phyloP scores from a whole-genome alignment of 2,113 vertebrate species.

The Calyptommatus sinebrachiatus region DNA sequence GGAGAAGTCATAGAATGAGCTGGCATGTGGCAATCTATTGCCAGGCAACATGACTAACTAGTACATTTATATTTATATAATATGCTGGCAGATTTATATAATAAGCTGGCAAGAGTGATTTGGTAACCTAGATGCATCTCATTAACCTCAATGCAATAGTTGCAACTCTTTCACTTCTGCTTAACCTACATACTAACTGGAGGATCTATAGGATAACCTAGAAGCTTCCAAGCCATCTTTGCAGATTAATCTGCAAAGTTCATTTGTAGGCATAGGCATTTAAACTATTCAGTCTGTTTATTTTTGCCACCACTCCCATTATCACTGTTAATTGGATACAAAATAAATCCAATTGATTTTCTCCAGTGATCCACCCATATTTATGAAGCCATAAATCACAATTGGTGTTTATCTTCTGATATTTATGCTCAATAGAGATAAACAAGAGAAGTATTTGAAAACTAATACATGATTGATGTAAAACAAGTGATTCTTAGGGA shows the following conservation, averaged over 20 bases:
- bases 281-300: not conserved
- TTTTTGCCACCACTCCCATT: too few relatives aligned
- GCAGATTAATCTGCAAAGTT: constrained; percentile 33
- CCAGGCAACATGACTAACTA: constrained; percentile 34
- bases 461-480: not conserved
- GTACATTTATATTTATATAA: too few relatives aligned
- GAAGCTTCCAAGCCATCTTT: constrained; percentile 13
- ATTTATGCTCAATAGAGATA: constrained; percentile 1
- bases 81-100: constrained; percentile 39
- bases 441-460: not conserved
- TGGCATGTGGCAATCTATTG: constrained; percentile 22
- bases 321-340: constrained; percentile 18
- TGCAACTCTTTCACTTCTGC: constrained; percentile 43
- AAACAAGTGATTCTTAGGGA: not conserved
- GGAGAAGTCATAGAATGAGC: not conserved
- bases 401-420: not conserved
- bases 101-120: constrained; percentile 38
- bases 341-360: not conserved
- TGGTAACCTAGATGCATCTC: constrained; percentile 64
- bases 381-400: not conserved
- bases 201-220: constrained; percentile 42
- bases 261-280: not conserved
- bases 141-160: constrained; percentile 61
- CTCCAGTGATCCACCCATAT: not conserved
- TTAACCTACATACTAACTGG: constrained; percentile 44